phyloP scores from a whole-genome alignment of 2,797 vertebrate species.

The Babyrousa celebensis region DNA sequence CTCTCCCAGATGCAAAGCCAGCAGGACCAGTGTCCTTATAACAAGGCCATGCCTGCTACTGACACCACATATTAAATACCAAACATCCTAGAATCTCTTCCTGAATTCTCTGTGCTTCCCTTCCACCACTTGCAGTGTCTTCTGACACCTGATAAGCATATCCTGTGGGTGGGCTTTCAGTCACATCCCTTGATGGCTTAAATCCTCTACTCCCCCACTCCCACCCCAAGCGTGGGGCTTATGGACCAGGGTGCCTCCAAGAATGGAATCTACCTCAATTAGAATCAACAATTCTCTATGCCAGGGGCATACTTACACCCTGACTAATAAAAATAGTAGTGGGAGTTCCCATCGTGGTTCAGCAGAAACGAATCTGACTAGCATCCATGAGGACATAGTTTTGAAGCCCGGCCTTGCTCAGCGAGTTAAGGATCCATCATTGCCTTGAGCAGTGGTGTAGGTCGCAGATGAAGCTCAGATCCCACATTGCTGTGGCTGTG shows the following conservation, averaged over 20 bases:
- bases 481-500: too few species aligned
- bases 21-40: neutral
- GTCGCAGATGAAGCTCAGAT: too few species aligned
- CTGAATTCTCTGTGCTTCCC: slow-evolving; percentile 3
- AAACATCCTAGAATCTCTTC: slow-evolving; percentile 19
- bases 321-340: neutral
- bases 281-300: neutral
- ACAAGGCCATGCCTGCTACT: neutral
- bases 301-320: neutral
- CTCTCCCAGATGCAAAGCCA: neutral
- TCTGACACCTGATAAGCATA: neutral
- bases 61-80: neutral
- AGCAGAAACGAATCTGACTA: too few species aligned
- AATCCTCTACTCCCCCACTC: neutral
- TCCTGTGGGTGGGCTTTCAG: neutral
- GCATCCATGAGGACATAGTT: too few species aligned
- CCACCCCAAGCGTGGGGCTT: neutral
- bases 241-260: neutral
- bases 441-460: too few species aligned
- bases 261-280: neutral
- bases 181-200: neutral
- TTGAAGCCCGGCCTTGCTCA: too few species aligned
- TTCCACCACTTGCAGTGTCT: neutral
- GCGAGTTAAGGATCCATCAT: too few species aligned
- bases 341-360: neutral